Conservation (phyloP, 1,140 invertebrate genomes). For the Streblospio benedicti region DNA sequence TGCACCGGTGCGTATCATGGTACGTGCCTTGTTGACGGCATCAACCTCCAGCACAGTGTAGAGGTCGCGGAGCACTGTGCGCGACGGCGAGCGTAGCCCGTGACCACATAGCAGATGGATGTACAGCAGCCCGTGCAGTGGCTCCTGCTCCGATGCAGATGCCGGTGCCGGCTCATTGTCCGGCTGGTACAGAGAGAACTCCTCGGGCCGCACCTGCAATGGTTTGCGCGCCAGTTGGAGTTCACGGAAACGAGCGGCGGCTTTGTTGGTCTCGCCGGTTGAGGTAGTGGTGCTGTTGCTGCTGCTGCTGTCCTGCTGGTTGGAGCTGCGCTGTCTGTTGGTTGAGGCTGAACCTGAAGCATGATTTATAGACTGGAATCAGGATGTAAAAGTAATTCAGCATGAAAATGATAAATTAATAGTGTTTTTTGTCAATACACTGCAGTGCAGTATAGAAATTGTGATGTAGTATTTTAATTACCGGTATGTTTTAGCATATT, state of each 20-base stretch:
- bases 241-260: constrained; percentile 25
- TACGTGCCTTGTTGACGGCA: constrained; percentile 90
- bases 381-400: too few species aligned
- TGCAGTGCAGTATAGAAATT: too few species aligned
- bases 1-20: constrained; percentile 92
- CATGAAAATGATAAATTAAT: too few species aligned
- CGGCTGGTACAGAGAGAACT: constrained; percentile 38
- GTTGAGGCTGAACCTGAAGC: too few species aligned
- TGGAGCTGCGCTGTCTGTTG: too few species aligned
- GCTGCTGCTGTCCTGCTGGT: too few species aligned
- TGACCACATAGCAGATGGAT: constrained; percentile 81
- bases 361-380: too few species aligned
- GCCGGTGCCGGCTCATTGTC: constrained; percentile 27
- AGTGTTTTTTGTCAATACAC: too few species aligned
- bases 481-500: too few species aligned
- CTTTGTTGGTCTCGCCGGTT: constrained; percentile 65
- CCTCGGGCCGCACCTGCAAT: constrained; percentile 40
- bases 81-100: constrained; percentile 68
- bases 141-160: constrained; percentile 33
- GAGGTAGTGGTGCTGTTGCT: too few species aligned
- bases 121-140: constrained; percentile 80
- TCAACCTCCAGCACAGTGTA: constrained; percentile 97
- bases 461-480: too few species aligned
- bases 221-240: constrained; percentile 41
- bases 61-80: constrained; percentile 59